These are phyloP conservation scores for Strix aluco DNA, from an alignment of 2,113 vertebrate species.

Conservation along the genomic window DNA sequence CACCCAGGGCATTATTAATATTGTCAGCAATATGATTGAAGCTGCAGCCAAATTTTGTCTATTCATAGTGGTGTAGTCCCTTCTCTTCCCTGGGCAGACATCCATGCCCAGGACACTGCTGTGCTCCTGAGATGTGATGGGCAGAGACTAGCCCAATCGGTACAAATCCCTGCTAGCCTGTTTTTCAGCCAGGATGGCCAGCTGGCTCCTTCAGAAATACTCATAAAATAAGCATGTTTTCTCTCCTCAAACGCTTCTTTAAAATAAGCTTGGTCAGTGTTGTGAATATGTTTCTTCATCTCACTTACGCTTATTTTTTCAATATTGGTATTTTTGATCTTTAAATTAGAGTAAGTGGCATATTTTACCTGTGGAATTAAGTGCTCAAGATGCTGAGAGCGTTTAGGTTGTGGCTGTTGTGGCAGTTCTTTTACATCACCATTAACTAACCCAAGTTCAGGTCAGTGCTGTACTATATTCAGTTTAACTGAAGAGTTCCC, in stretches of 20 bases:
- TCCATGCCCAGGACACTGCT: fast-evolving
- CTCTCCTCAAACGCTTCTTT: neutral
- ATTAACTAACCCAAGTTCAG: neutral
- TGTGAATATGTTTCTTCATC: fast-evolving
- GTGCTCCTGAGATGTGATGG: fast-evolving
- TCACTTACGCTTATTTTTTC: neutral
- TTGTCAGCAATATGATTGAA: neutral
- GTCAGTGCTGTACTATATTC: neutral
- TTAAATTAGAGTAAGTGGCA: neutral
- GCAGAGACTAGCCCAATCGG: neutral
- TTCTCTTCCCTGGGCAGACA: neutral
- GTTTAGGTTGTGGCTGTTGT: neutral
- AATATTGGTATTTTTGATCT: neutral
- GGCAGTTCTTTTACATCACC: neutral
- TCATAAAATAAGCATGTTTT: neutral
- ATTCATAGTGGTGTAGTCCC: fast-evolving
- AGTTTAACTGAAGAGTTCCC: neutral
- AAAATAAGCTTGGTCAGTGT: neutral
- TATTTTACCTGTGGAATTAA: neutral
- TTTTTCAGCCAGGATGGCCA: neutral
- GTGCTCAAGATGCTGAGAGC: neutral
- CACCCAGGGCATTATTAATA: neutral
- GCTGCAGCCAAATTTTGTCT: neutral
- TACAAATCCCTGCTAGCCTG: neutral
- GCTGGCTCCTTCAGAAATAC: neutral